These are phyloP conservation scores for Emberiza fucata DNA, from an alignment of 2,113 vertebrate genomes.

Conservation along the genomic window DNA sequence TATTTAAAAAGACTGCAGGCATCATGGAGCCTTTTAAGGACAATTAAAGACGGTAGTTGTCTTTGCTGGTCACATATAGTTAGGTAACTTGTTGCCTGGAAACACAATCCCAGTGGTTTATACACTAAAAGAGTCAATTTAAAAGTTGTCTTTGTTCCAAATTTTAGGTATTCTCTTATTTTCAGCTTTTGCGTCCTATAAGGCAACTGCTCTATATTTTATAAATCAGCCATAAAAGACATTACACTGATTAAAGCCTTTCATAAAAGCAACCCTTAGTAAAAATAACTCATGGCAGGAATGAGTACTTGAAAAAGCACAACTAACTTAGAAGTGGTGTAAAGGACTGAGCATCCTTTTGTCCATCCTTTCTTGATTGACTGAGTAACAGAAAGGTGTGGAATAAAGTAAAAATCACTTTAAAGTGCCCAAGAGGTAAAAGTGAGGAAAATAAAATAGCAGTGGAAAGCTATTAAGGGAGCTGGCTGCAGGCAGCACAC, in stretches of 20 bases:
- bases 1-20: background rate
- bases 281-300: background rate
- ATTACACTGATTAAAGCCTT: background rate
- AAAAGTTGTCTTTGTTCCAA: constrained; percentile 1
- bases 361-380: background rate
- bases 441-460: constrained; percentile 26
- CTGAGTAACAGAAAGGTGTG: background rate
- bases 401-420: constrained; percentile 11
- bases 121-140: constrained; percentile 2
- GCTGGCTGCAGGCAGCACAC: background rate
- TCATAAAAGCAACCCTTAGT: background rate
- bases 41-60: background rate
- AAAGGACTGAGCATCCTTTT: background rate
- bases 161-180: background rate
- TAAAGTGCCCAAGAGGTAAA: background rate
- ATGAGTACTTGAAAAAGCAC: background rate
- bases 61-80: constrained; percentile 32
- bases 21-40: background rate
- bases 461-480: constrained; percentile 22
- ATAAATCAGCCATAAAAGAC: background rate
- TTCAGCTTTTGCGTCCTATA: background rate
- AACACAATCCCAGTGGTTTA: background rate
- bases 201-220: background rate
- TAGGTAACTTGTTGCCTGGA: constrained; percentile 50
- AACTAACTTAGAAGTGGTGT: background rate